A percentile compares a stretch with the other conserved stretches of the same genome.
Evolutionary conservation across 2,113 vertebrate species (phyloP).

Genomic region (Halcyon senegalensis): DNA sequence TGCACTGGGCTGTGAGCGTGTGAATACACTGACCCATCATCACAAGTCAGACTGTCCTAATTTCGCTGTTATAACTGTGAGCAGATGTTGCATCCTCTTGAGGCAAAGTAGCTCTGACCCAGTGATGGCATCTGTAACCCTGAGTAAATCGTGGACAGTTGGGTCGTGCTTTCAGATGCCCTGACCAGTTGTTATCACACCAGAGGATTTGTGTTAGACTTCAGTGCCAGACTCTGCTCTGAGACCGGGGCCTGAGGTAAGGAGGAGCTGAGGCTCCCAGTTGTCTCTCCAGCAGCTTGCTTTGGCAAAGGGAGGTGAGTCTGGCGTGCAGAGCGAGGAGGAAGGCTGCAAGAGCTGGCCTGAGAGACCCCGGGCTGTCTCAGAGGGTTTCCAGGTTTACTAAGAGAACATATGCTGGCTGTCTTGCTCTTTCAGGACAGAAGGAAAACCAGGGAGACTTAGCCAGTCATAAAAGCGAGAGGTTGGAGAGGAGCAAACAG

Average conservation of each 20-base stretch:
- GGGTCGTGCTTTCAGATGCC: background rate
- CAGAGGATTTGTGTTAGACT: background rate
- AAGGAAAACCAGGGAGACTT: background rate
- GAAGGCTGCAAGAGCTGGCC: background rate
- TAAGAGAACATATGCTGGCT: background rate
- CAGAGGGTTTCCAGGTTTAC: background rate
- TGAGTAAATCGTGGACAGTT: background rate
- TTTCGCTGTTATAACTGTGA: background rate
- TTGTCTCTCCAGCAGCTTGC: background rate
- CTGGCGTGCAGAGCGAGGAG: background rate
- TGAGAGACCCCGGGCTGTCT: background rate
- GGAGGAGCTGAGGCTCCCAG: background rate
- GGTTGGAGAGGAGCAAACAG: background rate
- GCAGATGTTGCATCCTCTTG: background rate
- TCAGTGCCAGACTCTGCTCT: background rate
- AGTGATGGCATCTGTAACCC: background rate
- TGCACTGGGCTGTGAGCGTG: fast-evolving
- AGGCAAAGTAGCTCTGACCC: background rate
- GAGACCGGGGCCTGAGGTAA: background rate
- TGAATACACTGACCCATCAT: background rate
- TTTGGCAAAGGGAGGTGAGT: background rate
- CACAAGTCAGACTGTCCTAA: background rate
- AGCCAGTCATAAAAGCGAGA: background rate
- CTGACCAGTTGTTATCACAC: background rate
- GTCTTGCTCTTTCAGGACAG: background rate